Conservation (phyloP, 2,113 vertebrate genomes). For the Apistogramma diplotaenia region DNA sequence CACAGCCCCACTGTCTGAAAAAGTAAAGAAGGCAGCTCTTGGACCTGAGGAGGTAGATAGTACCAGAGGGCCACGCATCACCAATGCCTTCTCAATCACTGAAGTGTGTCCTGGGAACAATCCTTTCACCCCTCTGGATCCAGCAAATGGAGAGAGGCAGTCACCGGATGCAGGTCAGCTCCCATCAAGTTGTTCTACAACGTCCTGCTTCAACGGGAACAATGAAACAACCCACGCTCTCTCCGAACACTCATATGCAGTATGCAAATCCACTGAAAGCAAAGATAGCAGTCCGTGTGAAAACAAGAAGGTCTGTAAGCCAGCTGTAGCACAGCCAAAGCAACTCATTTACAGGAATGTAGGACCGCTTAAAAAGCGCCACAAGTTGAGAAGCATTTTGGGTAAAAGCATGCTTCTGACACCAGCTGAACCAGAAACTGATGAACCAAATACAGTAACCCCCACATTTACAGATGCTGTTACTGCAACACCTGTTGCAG, state of each 20-base stretch:
- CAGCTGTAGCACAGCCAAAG: constrained; percentile 56
- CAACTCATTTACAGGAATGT: constrained; percentile 61
- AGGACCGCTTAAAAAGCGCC: constrained; percentile 80
- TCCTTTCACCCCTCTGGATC: constrained; percentile 87
- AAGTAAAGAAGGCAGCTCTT: constrained; percentile 72
- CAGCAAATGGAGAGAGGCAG: constrained; percentile 82
- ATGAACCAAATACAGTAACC: constrained; percentile 32
- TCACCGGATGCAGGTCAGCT: constrained; percentile 74
- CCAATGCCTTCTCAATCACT: constrained; percentile 96
- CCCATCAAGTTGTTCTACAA: constrained; percentile 63
- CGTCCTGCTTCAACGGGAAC: constrained; percentile 69
- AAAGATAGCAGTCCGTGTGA: constrained; percentile 55
- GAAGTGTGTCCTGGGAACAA: constrained; percentile 84
- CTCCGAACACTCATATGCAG: constrained; percentile 94
- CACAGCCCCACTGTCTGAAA: constrained; percentile 35
- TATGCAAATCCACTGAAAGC: constrained; percentile 71
- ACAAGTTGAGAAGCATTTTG: constrained; percentile 59
- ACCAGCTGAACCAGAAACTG: constrained; percentile 40
- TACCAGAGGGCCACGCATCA: constrained; percentile 91
- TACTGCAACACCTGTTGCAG: constrained; percentile 3
- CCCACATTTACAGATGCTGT: constrained; percentile 31
- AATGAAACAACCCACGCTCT: constrained; percentile 84
- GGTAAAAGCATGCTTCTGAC: constrained; percentile 38
- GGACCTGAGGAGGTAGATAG: constrained; percentile 83
- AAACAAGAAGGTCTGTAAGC: constrained; percentile 51